phyloP scores from a whole-genome alignment of 2,888 invertebrate genomes.

The Dasypogon diadema region DNA sequence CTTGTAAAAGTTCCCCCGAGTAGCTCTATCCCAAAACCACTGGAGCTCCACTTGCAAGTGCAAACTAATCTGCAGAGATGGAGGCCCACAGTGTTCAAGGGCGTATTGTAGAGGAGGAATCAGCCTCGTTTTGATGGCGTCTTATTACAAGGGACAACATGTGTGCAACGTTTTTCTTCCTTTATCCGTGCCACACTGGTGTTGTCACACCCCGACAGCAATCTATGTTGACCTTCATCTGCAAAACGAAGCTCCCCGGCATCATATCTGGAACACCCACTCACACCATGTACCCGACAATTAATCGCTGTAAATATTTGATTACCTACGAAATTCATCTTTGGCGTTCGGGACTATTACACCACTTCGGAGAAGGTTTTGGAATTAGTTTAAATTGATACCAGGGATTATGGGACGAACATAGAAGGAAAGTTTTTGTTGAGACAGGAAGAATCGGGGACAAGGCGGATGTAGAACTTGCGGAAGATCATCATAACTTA shows the following conservation, averaged over 20 bases:
- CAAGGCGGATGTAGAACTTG: conserved; percentile 10
- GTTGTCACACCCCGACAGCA: conserved; percentile 1
- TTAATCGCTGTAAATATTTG: conserved; percentile 47
- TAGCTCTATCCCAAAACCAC: conserved; percentile 4
- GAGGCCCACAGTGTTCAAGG: conserved; percentile 11
- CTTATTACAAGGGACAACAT: conserved; percentile 42
- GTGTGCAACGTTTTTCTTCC: conserved; percentile 24
- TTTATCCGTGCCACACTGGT: background rate
- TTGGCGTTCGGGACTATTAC: conserved; percentile 1
- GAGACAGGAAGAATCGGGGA: background rate
- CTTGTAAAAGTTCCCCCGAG: conserved; percentile 24
- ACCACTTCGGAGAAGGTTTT: conserved; percentile 2
- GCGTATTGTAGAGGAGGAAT: background rate
- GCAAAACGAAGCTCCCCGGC: too few species aligned
- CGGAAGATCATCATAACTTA: conserved; percentile 43
- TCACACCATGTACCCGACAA: conserved; percentile 22
- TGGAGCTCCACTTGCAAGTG: conserved; percentile 29
- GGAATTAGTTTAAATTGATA: conserved; percentile 46
- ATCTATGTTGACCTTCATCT: conserved; percentile 28
- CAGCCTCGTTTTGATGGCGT: background rate
- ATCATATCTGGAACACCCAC: background rate
- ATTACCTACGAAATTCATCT: conserved; percentile 41
- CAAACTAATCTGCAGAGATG: conserved; percentile 34
- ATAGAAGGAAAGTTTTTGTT: background rate
- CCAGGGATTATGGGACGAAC: conserved; percentile 16